Evolutionary conservation across 2,888 invertebrate genomes (phyloP).

Genomic region (Oxytorus armatus): DNA sequence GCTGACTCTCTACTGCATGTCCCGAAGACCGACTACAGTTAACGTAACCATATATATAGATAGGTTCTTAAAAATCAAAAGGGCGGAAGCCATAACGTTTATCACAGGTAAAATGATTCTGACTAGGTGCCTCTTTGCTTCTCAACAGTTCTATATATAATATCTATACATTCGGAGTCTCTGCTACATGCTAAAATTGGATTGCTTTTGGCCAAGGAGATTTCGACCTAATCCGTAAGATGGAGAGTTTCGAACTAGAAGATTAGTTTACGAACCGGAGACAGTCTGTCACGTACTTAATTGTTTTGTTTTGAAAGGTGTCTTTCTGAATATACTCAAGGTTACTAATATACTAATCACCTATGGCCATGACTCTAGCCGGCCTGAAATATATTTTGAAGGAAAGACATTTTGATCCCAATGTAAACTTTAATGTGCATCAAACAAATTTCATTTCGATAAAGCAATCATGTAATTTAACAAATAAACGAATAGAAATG

Average conservation of each 20-base stretch:
- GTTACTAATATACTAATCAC: too few relatives aligned
- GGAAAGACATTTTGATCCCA: background rate
- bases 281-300: constrained; percentile 5
- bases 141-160: background rate
- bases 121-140: background rate
- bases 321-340: too few relatives aligned
- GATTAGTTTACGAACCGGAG: constrained; percentile 37
- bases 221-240: constrained; percentile 38
- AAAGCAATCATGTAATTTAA: background rate
- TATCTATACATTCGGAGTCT: constrained; percentile 11
- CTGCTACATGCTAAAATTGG: constrained; percentile 31
- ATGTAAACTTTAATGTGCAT: background rate
- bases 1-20: constrained; percentile 32
- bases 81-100: background rate
- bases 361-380: too few relatives aligned
- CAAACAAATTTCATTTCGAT: background rate
- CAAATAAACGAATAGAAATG: background rate
- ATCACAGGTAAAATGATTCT: background rate
- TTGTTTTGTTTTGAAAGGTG: too few relatives aligned
- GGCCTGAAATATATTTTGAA: too few relatives aligned
- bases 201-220: constrained; percentile 53
- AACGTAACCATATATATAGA: background rate
- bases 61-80: background rate
- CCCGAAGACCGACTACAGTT: constrained; percentile 17
- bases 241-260: constrained; percentile 38